Evolutionary conservation across 2,797 vertebrate genomes (phyloP), one percentile per base, ranked within the genome.

Genomic region (Platyrinchus mystaceus): DNA sequence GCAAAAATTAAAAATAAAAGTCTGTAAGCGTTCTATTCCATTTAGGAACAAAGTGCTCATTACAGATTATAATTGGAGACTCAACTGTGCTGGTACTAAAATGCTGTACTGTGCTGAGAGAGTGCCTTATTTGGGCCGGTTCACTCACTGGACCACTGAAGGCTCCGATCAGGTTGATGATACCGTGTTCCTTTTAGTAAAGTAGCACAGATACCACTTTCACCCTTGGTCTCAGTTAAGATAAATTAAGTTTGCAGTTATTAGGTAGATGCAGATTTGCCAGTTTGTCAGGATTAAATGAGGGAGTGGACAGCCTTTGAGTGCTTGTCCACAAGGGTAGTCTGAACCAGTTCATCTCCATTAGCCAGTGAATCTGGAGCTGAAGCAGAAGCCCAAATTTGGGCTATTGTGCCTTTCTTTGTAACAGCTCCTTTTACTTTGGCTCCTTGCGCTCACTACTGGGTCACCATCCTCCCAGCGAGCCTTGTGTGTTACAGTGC

Each of bases 401-500:
- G n/a, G 28, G 37, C 20, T 24, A 0, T 8, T 0, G 11, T 58
- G 43, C 55, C 50, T 79, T 53, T 24, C 6, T 9, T 9, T 28
- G 10, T 1, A 5, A 2, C 5, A 22, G 49, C 32, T 43, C 24
- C 3, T 36, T 32, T 46, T 23, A 11, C 17, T 3, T 12, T 1
- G 14, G 36, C 7, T 41, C 24, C 9, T 24, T 20, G 13, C 4
- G 1, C 20, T 67, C 1, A 1, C 21, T n/a, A 4, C 4, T 0
- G 1, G 2, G 13, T 32, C 1, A 2, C 26, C 14, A 6, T n/a
- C 10, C 55, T 50, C 17, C 15, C 18, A 0, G 19, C 0, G 1
- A 16, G 24, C 17, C 26, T 53, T 3, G 0, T 4, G 32, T 1
- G 1, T 39, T 43, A 32, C 49, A 36, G 52, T 70, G 87, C 89